Evolutionary conservation across 2,888 invertebrate species (phyloP).

Genomic region (Caenorhabditis macrosperma): DNA sequence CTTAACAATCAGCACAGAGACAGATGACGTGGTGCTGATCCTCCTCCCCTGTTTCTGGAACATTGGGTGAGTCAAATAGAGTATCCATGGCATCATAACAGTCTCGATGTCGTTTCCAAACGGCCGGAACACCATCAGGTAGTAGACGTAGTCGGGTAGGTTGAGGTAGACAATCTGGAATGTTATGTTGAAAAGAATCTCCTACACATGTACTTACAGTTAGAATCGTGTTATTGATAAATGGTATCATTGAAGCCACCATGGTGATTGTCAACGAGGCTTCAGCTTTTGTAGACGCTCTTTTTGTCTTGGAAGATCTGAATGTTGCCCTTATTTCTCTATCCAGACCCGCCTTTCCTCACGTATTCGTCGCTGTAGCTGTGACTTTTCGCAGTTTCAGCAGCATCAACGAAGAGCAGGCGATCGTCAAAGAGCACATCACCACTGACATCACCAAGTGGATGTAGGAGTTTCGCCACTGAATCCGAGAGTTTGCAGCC

Average conservation of each 20-base stretch:
- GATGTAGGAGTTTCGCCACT: constrained; percentile 42
- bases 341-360: not conserved
- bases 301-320: constrained; percentile 18
- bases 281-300: constrained; percentile 15
- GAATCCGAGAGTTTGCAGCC: no score
- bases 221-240: constrained; percentile 24
- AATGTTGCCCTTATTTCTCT: no score
- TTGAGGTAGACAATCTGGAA: constrained; percentile 27
- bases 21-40: not conserved
- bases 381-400: constrained; percentile 13
- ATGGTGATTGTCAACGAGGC: constrained; percentile 39
- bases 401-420: constrained; percentile 8
- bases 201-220: constrained; percentile 32
- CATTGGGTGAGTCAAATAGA: constrained; percentile 42
- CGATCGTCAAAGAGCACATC: constrained; percentile 18
- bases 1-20: not conserved
- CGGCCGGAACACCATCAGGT: constrained; percentile 36
- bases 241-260: constrained; percentile 43
- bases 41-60: constrained; percentile 1
- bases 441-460: constrained; percentile 29
- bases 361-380: not conserved
- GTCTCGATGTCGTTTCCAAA: constrained; percentile 43
- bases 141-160: constrained; percentile 21
- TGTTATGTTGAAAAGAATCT: not conserved
- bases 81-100: constrained; percentile 39